Evolutionary conservation across 35 echinoderm and acorn worm genomes (phyloP), one percentile per base, ranked within the genome.

Genomic region (Strongylocentrotus purpuratus): DNA sequence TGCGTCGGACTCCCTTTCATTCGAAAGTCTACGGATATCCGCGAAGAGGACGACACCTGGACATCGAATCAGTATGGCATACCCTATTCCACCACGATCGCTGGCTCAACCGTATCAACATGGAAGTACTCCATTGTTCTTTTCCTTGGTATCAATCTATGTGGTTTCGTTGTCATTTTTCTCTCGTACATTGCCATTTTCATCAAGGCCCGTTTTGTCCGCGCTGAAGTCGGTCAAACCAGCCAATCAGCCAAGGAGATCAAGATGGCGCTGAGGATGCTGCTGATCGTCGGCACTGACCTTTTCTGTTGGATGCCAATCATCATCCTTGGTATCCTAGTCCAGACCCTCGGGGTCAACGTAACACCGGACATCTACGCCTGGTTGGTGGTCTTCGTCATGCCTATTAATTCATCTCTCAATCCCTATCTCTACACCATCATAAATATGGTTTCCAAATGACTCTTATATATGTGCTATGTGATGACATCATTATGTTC

Each of bases 241-340:
- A 46, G 94, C 87, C 87, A 85, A n/a, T 15, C 58, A 14, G 15
- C 31, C 31, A 85, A 97, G 25, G 95, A 97, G 31, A 85, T 97
- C 61, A 97, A 85, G 33, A 95, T 97, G 92, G 95, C 95, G 6
- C 88, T 70, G 61, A 70, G 7, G 61, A 70, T 70, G 61, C 61
- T 70, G 12, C 61, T 70, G 61, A 70, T 70, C 15, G 61, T 70
- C 61, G 61, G 61, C 61, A 70, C 61, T 41, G 35, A 41, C 35
- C 18, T 70, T 14, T 70, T 11, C 15, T 70, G 61, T 28, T 70
- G 61, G 61, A 70, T 70, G 61, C 61, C 61, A 5, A 70, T 70
- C 61, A 28, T 70, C 61, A 28, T 70, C 18, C 17, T 70, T 5
- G 61, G 61, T 28, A 28, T 70, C 25, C 18, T 70, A 70, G 61